phyloP scores from a whole-genome alignment of 92 coral and sea anemone species.

The Epizoanthus scotinus region DNA sequence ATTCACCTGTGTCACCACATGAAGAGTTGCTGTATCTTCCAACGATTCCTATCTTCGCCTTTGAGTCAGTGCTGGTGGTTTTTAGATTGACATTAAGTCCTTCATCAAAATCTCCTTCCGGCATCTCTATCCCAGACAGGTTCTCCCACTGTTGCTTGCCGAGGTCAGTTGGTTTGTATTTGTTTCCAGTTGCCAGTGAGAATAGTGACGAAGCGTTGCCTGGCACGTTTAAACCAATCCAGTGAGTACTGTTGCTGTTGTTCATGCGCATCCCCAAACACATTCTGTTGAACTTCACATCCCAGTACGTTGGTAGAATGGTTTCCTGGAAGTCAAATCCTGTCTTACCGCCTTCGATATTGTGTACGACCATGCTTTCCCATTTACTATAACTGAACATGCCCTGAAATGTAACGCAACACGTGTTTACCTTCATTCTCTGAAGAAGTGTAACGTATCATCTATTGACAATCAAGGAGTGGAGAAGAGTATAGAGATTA shows the following conservation, averaged over 20 bases:
- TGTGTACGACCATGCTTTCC: background rate
- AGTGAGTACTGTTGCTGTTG: background rate
- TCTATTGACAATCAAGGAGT: too few species aligned
- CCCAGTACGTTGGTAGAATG: background rate
- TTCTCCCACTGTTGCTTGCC: background rate
- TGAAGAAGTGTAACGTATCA: too few species aligned
- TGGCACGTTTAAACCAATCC: background rate
- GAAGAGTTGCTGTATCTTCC: background rate
- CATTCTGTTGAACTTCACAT: background rate
- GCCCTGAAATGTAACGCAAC: background rate
- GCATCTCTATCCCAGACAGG: background rate
- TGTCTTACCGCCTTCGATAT: background rate
- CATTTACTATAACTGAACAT: background rate
- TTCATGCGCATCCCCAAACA: conserved; percentile 4
- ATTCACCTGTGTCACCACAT: background rate
- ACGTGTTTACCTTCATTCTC: background rate
- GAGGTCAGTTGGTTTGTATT: background rate
- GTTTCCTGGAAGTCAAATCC: background rate
- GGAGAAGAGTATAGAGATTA: too few species aligned
- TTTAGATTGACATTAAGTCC: background rate
- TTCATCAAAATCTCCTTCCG: background rate
- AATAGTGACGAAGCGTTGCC: background rate
- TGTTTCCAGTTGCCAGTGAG: background rate
- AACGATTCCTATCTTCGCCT: background rate
- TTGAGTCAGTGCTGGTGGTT: background rate